Evolutionary conservation across 2,888 invertebrate species (phyloP).

Genomic region (Allacma fusca): DNA sequence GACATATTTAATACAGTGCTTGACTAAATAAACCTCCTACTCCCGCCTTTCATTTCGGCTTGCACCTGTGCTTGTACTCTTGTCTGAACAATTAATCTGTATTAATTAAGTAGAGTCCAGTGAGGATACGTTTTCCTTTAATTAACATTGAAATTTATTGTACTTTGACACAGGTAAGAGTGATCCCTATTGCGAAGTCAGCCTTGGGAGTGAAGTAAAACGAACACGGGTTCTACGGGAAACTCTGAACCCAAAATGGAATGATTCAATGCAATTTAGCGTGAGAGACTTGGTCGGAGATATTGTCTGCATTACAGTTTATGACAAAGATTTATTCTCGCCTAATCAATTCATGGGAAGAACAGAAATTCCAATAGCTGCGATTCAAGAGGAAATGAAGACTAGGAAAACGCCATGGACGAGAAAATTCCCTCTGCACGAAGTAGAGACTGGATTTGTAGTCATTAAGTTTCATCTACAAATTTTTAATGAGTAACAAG

Average conservation of each 20-base stretch:
- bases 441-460: conserved; percentile 75
- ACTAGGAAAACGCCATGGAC: conserved; percentile 72
- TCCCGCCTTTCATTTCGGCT: too few relatives aligned
- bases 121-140: neutral
- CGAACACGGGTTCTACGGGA: conserved; percentile 71
- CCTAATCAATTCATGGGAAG: conserved; percentile 79
- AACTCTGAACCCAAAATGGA: conserved; percentile 74
- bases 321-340: conserved; percentile 75
- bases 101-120: neutral
- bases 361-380: conserved; percentile 73
- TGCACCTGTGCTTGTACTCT: too few relatives aligned
- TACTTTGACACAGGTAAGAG: conserved; percentile 68
- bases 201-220: conserved; percentile 76
- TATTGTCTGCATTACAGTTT: conserved; percentile 74
- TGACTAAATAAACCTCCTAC: too few relatives aligned
- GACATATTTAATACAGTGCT: too few relatives aligned
- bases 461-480: conserved; percentile 76
- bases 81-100: neutral
- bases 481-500: conserved; percentile 66
- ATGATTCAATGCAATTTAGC: conserved; percentile 79
- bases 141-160: neutral
- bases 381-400: conserved; percentile 70
- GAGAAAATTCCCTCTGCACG: conserved; percentile 72
- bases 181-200: conserved; percentile 76
- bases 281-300: conserved; percentile 75